Base-by-base conservation (phyloP, 1,140 invertebrate genomes). In the Hydropsyche tenuis region DNA sequence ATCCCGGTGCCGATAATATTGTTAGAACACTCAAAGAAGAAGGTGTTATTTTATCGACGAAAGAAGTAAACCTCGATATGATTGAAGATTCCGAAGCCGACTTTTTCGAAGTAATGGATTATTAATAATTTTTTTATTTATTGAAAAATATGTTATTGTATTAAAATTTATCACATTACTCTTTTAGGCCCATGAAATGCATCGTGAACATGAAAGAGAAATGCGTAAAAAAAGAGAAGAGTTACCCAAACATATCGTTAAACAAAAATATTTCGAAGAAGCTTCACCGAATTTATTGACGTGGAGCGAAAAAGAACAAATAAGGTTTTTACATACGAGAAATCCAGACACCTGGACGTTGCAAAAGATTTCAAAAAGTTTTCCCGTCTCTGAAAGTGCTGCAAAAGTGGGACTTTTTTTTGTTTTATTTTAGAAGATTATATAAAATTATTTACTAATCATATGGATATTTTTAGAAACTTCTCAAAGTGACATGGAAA, bases 301-400 rank as follows among this genome's bases (percentile, higher is more conserved):
- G 0, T 94, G 90, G 86, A 87, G 88, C 75, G 94, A 96, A 80
- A 95, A 93, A 80, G 88, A 94, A 82, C 90, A 95, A 82, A 95
- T 96, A 60, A 84, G 88, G 60, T 87, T 89, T 75, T 84, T 96
- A 1, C 87, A 93, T 79, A 75, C 83, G 20, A 83, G 84, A 14
- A 85, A 93, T 82, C 89, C 92, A 11, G 82, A 90, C 37, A 88
- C 90, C 78, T 96, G 93, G 93, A 90, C 88, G 1, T 78, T 88
- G 2, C 89, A 93, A 72, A 89, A 80, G 74, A 83, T 96, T 18
- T 87, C 92, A 5, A 88, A 94, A 79, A 90, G 91, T 80, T 96
- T 95, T 86, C 94, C 94, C 46, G 87, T 90, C 25, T 87, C 89
- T 4, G 85, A 86, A 12, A 82, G 86, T 27, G 88, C 90, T 45